These are phyloP conservation scores for Thomomys bottae DNA, from an alignment of 2,113 vertebrate species.

Conservation along the genomic window DNA sequence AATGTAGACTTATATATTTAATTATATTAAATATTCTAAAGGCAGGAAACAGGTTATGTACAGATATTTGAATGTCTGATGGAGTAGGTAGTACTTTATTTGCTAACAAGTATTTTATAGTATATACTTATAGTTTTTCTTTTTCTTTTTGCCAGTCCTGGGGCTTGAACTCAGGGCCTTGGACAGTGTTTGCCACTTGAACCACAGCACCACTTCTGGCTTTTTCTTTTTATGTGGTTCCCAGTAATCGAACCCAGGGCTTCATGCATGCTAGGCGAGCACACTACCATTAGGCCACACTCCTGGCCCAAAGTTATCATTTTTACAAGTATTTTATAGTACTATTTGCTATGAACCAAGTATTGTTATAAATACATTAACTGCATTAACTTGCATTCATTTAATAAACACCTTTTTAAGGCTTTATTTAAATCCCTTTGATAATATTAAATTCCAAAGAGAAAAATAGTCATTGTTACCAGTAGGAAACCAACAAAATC, in stretches of 20 bases:
- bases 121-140: too few species aligned
- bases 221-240: too few species aligned
- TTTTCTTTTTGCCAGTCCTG: too few species aligned
- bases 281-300: too few species aligned
- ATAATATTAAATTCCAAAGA: conserved; percentile 1
- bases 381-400: neutral
- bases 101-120: neutral
- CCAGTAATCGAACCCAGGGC: too few species aligned
- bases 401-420: neutral
- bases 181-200: too few species aligned
- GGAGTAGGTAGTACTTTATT: neutral
- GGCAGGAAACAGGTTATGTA: neutral
- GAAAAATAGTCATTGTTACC: neutral
- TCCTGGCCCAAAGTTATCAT: too few species aligned
- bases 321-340: neutral
- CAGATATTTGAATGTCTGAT: neutral
- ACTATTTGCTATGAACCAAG: neutral
- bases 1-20: neutral
- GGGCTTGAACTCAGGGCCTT: too few species aligned
- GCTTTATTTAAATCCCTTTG: neutral
- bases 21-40: neutral
- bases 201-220: too few species aligned
- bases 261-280: too few species aligned
- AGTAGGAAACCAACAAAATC: neutral
- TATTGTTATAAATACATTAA: neutral